These are phyloP conservation scores for Campaea margaritaria DNA, from an alignment of 2,888 invertebrate genomes.

Conservation along the genomic window DNA sequence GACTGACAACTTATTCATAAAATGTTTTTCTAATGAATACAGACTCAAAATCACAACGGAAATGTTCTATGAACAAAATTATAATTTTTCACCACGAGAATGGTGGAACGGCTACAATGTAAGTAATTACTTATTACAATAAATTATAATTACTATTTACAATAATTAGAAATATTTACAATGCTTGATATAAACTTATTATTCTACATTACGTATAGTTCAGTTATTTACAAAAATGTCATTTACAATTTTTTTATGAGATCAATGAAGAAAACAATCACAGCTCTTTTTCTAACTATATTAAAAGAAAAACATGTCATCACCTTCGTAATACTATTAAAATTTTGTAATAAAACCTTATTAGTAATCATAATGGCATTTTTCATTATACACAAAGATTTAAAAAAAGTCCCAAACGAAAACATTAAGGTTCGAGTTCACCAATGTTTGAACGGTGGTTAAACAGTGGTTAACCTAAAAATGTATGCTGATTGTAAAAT, in stretches of 20 bases:
- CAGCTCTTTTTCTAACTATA: conserved; percentile 39
- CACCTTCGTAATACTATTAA: not conserved
- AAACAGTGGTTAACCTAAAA: too few relatives aligned
- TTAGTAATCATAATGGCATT: not conserved
- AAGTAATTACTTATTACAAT: conserved; percentile 40
- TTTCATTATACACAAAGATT: too few relatives aligned
- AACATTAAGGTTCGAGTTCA: too few relatives aligned
- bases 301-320: conserved; percentile 21
- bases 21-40: conserved; percentile 33
- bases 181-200: conserved; percentile 70
- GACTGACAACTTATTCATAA: too few relatives aligned
- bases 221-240: conserved; percentile 66
- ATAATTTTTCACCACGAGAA: conserved; percentile 69
- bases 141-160: conserved; percentile 65
- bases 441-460: too few relatives aligned
- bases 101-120: conserved; percentile 62
- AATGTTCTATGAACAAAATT: conserved; percentile 78
- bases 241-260: conserved; percentile 54
- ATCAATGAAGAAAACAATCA: conserved; percentile 42
- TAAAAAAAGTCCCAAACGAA: too few relatives aligned
- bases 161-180: conserved; percentile 78
- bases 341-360: too few relatives aligned
- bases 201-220: conserved; percentile 67
- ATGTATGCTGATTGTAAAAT: too few relatives aligned
- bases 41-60: conserved; percentile 39